Evolutionary conservation across 2,888 invertebrate genomes (phyloP).

Genomic region (Ochlodes sylvanus): DNA sequence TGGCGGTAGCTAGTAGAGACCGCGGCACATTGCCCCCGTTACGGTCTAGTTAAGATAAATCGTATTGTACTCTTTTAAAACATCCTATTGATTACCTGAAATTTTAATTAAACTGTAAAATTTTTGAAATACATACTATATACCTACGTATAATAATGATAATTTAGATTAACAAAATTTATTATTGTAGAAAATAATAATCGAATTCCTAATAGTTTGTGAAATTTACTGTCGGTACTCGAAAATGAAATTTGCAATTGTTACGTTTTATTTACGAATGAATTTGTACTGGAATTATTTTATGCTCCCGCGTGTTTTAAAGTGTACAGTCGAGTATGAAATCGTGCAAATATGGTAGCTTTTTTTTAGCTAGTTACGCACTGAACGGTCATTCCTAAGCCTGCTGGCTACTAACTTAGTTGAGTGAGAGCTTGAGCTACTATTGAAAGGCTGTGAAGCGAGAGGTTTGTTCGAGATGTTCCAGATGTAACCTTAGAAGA

Average conservation of each 20-base stretch:
- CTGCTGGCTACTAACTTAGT: conserved; percentile 57
- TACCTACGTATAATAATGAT: conserved; percentile 7
- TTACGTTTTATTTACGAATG: conserved; percentile 9
- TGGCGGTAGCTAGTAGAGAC: conserved; percentile 14
- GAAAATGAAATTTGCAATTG: conserved; percentile 4
- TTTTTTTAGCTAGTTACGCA: conserved; percentile 56
- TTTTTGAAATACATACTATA: conserved; percentile 4
- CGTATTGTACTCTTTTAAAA: background rate
- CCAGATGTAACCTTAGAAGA: conserved; percentile 50
- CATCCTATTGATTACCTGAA: conserved; percentile 16
- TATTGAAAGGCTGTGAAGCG: conserved; percentile 82
- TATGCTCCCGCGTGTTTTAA: conserved; percentile 24
- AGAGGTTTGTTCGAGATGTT: conserved; percentile 68
- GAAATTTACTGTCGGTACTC: background rate
- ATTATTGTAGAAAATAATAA: conserved; percentile 13
- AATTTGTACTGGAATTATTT: conserved; percentile 18
- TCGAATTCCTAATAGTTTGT: conserved; percentile 12
- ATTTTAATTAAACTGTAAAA: conserved; percentile 7
- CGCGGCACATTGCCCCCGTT: background rate
- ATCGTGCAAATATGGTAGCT: conserved; percentile 48
- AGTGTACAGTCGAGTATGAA: conserved; percentile 9
- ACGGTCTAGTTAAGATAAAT: conserved; percentile 14
- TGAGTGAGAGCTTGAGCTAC: conserved; percentile 76
- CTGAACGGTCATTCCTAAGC: conserved; percentile 75
- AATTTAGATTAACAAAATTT: conserved; percentile 9